Evolutionary conservation across 2,888 invertebrate species (phyloP), one percentile per base, ranked within the genome.

Genomic region (Opisthograptis luteolata): DNA sequence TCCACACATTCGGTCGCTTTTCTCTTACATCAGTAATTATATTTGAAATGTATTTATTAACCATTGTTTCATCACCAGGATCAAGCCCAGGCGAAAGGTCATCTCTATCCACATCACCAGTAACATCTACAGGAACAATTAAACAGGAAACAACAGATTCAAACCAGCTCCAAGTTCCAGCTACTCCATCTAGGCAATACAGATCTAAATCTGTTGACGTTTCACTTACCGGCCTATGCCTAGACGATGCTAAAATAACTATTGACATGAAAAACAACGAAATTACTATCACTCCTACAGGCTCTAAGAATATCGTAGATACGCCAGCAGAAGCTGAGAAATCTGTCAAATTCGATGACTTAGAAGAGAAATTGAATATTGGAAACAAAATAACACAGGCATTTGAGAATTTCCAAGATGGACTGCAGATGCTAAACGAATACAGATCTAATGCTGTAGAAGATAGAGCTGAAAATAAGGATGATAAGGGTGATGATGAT

Each of bases 121-220:
- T 82, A 45, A 78, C 75, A 62, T 84, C 87, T 49, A 78, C 54
- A 50, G 66, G 66, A 55, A 72, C 74, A 1, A 77, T 79, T 50
- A 88, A 84, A 57, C 81, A 77, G 60, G 82, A 86, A 3, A 51
- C 47, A 51, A 31, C 65, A 3, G 89, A 87, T 12, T 46, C 76
- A 1, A 85, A 87, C 62, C 89, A 88, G 64, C 70, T 89, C 0
- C 76, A 79, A 54, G 73, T 87, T 8, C 89, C 89, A 8, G 48
- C 73, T 45, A 72, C 80, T 10, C 84, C 84, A 46, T 77, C 81
- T 22, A 82, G 90, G 50, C 92, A 92, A 57, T 81, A 79, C 56
- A 76, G 93, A 24, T 93, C 93, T 0, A 92, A 90, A 73, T 93
- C 93, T 0, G 90, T 93, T 1, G 93, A 92, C 55, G 88, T 92